Base-by-base conservation (phyloP, 2,113 vertebrate genomes). In the Ammospiza nelsoni region DNA sequence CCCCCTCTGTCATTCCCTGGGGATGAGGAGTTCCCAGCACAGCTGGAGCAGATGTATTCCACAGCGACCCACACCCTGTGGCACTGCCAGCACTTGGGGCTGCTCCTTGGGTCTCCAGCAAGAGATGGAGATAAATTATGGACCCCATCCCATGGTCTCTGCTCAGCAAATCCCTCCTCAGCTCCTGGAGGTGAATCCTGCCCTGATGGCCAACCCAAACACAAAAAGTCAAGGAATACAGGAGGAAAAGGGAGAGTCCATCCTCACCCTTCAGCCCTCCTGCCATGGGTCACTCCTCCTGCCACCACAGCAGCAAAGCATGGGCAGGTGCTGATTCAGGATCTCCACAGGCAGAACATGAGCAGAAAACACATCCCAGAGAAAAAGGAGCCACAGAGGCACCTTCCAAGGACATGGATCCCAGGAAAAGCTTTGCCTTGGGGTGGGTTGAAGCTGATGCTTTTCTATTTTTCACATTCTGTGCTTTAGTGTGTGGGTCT, bases 181-280 rank as follows among this genome's bases (percentile, higher is more conserved):
- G 59, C 83, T 77, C 39, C 49, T 59, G 76, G 71, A 68, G 62
- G 68, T 37, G 77, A 66, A 49, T 28, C 92, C 61, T 61, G 84
- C 77, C 86, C 66, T 41, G 48, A 17, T 21, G 39, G 59, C 28
- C 78, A 78, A n/a, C 3, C 31, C 77, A 72, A 76, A 61, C 49
- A 82, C 22, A 18, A 51, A 15, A 9, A 25, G 29, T 0, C 28
- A 22, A 22, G 46, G 23, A 13, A 35, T 3, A 0, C 55, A 41
- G 69, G 31, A 74, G 55, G 22, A 12, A 33, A 10, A 67, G 20
- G 61, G 33, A 80, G 79, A 72, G 16, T 9, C 49, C 10, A 3
- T 33, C 48, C 43, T 72, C 29, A 3, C 23, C 20, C 27, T 48
- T 15, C 33, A 71, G 73, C 57, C 25, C 17, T n/a, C 2, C 11